These are phyloP conservation scores for Meiosimyza decipiens DNA, from an alignment of 2,888 invertebrate genomes.

Conservation along the genomic window DNA sequence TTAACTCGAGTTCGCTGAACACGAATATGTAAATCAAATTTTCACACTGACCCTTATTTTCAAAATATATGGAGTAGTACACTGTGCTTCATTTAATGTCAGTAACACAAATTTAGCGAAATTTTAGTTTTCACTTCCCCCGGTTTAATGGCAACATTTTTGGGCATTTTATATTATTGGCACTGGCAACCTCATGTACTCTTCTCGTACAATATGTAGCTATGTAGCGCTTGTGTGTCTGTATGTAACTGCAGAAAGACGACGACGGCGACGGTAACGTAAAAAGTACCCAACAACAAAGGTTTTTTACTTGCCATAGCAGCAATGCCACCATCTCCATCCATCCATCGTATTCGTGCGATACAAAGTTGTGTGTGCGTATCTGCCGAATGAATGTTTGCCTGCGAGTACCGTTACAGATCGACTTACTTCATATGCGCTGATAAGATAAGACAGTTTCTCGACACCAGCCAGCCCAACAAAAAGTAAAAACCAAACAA, in stretches of 20 bases:
- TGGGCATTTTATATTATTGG: too few relatives aligned
- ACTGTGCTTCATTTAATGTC: too few relatives aligned
- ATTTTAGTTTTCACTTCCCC: too few relatives aligned
- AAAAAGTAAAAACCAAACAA: conserved; percentile 8
- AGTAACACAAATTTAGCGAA: too few relatives aligned
- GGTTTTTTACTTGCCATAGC: not conserved
- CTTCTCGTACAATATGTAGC: too few relatives aligned
- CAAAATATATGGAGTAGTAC: too few relatives aligned
- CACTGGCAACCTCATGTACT: too few relatives aligned
- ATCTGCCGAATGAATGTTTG: not conserved
- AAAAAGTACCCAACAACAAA: not conserved
- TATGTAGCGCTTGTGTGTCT: too few relatives aligned
- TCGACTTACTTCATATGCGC: conserved; percentile 22
- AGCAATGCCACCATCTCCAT: not conserved
- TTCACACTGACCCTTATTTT: too few relatives aligned
- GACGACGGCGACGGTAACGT: not conserved
- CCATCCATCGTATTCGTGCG: not conserved
- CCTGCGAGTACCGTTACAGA: conserved; percentile 24
- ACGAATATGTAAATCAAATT: too few relatives aligned
- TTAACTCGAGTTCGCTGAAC: too few relatives aligned
- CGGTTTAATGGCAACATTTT: too few relatives aligned
- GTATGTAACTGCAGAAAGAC: not conserved
- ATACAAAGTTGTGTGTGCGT: not conserved
- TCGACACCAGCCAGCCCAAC: conserved; percentile 15
- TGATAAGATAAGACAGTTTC: conserved; percentile 40